These are phyloP conservation scores for Acrobasis repandana DNA, from an alignment of 2,888 invertebrate genomes.

Conservation along the genomic window DNA sequence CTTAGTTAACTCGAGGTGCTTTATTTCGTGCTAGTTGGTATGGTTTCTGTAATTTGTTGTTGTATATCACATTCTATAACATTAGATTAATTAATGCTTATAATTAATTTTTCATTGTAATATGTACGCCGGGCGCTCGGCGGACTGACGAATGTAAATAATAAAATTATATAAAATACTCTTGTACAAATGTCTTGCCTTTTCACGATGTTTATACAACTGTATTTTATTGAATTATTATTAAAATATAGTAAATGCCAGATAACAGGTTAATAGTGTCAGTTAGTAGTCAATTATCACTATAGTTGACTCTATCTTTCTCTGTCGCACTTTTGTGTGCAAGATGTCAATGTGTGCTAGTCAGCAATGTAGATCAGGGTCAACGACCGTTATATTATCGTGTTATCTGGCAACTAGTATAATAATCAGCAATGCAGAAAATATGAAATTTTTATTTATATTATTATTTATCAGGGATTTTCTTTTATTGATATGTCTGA, in stretches of 20 bases:
- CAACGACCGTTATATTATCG: not conserved
- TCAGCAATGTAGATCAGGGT: not conserved
- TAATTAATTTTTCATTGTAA: slow-evolving; percentile 42
- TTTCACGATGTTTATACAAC: slow-evolving; percentile 6
- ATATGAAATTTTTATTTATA: not conserved
- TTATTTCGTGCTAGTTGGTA: slow-evolving; percentile 51
- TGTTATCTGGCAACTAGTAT: not conserved
- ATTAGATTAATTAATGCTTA: slow-evolving; percentile 57
- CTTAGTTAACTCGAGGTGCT: slow-evolving; percentile 53
- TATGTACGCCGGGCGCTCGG: slow-evolving; percentile 1
- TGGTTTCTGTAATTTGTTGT: slow-evolving; percentile 48
- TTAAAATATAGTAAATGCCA: not conserved
- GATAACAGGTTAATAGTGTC: too few species aligned
- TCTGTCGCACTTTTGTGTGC: not conserved
- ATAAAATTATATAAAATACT: not conserved
- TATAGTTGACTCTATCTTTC: too few species aligned
- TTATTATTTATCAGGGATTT: not conserved
- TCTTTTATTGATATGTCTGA: not conserved
- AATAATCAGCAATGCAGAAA: not conserved
- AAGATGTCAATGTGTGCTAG: not conserved
- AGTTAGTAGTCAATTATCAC: too few species aligned
- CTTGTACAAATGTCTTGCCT: slow-evolving; percentile 7
- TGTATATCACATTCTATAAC: slow-evolving; percentile 61
- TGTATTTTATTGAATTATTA: slow-evolving; percentile 5
- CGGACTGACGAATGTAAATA: slow-evolving; percentile 10